These are phyloP conservation scores for Pyrrhosoma nymphula DNA, from an alignment of 2,888 invertebrate species.

Conservation along the genomic window DNA sequence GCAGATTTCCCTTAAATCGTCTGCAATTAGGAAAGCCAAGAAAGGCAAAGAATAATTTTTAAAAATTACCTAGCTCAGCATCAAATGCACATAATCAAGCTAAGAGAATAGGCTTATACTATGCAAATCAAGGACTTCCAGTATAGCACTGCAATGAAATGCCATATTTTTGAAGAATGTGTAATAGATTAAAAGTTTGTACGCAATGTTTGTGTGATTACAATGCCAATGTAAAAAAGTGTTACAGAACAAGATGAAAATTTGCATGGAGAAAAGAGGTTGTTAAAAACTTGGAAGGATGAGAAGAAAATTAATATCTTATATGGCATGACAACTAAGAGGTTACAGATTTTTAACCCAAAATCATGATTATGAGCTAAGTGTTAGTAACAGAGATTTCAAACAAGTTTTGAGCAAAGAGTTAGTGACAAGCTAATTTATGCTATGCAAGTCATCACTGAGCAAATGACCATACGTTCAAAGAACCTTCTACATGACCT, in stretches of 20 bases:
- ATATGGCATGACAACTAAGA: slow-evolving; percentile 30
- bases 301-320: slow-evolving; percentile 24
- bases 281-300: background rate
- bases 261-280: background rate
- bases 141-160: background rate
- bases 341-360: background rate
- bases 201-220: background rate
- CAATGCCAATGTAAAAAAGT: background rate
- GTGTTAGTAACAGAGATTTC: background rate
- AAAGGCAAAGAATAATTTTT: too few species aligned
- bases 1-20: too few species aligned
- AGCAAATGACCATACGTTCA: slow-evolving; percentile 12
- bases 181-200: background rate
- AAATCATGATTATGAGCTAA: background rate
- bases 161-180: background rate
- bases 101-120: background rate
- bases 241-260: background rate
- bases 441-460: slow-evolving; percentile 9
- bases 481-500: slow-evolving; percentile 36
- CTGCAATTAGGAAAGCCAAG: too few species aligned
- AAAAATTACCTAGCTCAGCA: too few species aligned
- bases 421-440: slow-evolving; percentile 35
- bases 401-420: background rate
- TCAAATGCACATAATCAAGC: too few species aligned
- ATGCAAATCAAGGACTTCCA: background rate